phyloP scores from a whole-genome alignment of 2,888 invertebrate genomes.

The Therioaphis trifolii region DNA sequence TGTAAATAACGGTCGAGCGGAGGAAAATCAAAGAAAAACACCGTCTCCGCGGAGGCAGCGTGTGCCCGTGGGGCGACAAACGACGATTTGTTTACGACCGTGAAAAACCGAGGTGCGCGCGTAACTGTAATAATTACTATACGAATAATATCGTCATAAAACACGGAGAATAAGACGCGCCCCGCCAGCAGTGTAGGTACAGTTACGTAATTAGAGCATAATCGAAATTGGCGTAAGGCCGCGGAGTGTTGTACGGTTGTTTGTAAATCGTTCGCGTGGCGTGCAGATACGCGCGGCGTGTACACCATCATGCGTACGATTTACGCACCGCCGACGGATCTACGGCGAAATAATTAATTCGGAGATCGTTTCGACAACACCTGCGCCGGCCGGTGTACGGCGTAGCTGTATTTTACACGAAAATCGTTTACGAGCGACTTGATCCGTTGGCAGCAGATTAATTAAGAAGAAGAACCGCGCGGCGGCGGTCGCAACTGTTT shows the following conservation, averaged over 20 bases:
- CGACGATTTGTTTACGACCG: no score
- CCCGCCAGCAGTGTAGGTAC: not conserved
- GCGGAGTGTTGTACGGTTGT: no score
- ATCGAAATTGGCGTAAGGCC: not conserved
- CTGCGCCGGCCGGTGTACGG: not conserved
- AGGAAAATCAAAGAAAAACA: no score
- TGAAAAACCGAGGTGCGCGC: no score
- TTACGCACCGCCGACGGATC: not conserved
- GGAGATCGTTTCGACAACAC: not conserved
- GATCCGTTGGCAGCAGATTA: slow-evolving; percentile 35
- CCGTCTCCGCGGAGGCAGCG: no score
- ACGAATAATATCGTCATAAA: no score
- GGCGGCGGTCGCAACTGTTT: not conserved
- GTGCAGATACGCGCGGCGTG: no score
- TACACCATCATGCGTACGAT: not conserved
- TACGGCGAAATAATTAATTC: not conserved
- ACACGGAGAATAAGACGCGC: not conserved
- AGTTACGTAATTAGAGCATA: slow-evolving; percentile 40
- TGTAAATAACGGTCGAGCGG: no score
- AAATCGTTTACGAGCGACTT: not conserved
- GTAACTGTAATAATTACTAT: no score
- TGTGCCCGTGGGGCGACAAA: no score
- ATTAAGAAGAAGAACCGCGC: not conserved
- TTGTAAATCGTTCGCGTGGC: no score
- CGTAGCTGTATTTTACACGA: slow-evolving; percentile 3